Percentiles rank a stretch among this genome's conserved stretches.
phyloP scores from a whole-genome alignment of 2,113 vertebrate species.

The Daubentonia madagascariensis region DNA sequence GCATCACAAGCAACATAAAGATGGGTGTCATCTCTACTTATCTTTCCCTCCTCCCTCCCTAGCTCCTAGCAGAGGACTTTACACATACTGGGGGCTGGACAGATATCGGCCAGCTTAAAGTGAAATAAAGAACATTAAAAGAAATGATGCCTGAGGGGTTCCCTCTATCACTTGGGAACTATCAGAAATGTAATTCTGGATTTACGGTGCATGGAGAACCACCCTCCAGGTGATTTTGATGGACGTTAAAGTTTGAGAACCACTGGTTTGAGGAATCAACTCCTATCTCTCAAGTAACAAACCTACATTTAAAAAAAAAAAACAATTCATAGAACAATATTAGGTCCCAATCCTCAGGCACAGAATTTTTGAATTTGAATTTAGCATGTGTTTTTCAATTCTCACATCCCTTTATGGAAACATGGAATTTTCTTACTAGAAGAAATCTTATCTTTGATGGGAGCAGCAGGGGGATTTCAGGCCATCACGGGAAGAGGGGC shows the following conservation, averaged over 20 bases:
- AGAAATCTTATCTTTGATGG: background rate
- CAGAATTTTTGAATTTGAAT: background rate
- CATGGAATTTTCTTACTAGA: background rate
- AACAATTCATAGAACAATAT: background rate
- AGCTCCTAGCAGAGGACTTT: background rate
- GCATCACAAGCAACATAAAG: rapidly evolving
- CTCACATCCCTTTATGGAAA: background rate
- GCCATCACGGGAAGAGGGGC: background rate
- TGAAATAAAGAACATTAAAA: background rate
- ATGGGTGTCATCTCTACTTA: background rate
- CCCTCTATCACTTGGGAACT: background rate
- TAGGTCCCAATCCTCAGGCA: background rate
- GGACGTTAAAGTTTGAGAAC: background rate
- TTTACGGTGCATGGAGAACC: background rate
- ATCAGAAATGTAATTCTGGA: background rate
- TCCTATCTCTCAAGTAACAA: background rate
- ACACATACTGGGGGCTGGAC: background rate
- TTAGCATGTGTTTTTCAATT: background rate
- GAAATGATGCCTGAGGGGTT: background rate
- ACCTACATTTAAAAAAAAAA: background rate
- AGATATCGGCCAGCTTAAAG: background rate
- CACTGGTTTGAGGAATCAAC: background rate
- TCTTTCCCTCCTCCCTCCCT: background rate
- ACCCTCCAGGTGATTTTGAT: background rate
- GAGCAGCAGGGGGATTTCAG: background rate